Evolutionary conservation across 2,113 vertebrate genomes (phyloP).

Genomic region (Zeus faber): DNA sequence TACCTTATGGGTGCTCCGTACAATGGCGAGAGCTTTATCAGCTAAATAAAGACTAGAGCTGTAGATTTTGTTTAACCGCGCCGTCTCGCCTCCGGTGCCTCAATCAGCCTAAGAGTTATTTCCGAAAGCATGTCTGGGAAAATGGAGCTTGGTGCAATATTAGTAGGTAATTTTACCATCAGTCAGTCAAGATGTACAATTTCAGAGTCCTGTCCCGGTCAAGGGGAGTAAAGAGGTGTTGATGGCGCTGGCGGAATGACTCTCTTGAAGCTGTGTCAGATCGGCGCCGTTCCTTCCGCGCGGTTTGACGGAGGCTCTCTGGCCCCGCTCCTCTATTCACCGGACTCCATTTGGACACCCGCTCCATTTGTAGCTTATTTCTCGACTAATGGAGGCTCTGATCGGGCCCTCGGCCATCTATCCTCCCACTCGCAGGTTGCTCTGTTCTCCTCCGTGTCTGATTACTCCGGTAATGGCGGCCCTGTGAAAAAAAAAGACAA

Average conservation of each 20-base stretch:
- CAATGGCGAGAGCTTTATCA: neutral
- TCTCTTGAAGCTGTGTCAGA: conserved; percentile 8
- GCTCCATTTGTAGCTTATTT: conserved; percentile 49
- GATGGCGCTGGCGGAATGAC: conserved; percentile 7
- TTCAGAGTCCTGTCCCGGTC: neutral
- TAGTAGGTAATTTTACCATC: neutral
- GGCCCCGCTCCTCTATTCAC: conserved; percentile 19
- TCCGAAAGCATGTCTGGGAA: neutral
- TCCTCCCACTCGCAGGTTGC: conserved; percentile 57
- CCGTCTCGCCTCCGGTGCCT: neutral
- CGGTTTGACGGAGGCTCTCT: conserved; percentile 1
- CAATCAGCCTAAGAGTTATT: neutral
- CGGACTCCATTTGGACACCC: neutral
- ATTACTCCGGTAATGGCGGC: conserved; percentile 63
- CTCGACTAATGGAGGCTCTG: conserved; percentile 56
- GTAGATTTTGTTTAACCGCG: neutral
- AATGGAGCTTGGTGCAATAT: too few relatives aligned
- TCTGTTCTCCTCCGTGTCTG: conserved; percentile 47
- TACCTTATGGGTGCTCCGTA: conserved; percentile 3
- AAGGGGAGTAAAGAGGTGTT: neutral
- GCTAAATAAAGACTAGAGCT: neutral
- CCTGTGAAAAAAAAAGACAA: too few relatives aligned
- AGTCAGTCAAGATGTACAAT: neutral
- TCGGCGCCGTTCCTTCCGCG: conserved; percentile 11
- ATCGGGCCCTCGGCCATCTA: conserved; percentile 43